Conservation (phyloP, 2,113 vertebrate genomes). For the Tragelaphus scriptus region DNA sequence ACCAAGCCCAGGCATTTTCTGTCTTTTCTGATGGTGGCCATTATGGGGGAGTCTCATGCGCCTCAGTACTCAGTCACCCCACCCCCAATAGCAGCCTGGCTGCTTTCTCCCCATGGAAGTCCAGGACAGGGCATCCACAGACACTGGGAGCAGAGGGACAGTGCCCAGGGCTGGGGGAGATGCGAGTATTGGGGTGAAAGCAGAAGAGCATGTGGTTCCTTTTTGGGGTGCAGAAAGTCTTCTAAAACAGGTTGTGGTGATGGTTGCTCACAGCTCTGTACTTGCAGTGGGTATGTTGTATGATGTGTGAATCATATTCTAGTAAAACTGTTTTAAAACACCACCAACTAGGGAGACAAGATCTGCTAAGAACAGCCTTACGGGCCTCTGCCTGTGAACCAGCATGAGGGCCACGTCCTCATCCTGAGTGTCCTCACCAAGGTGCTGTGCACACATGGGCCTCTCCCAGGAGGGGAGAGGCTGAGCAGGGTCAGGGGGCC, state of each 20-base stretch:
- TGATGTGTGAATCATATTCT: no score
- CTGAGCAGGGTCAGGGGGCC: not conserved
- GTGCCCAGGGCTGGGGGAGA: not conserved
- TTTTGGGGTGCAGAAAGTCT: not conserved
- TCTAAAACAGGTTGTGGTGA: not conserved
- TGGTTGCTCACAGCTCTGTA: not conserved
- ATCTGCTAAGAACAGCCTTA: not conserved
- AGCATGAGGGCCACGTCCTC: accelerated
- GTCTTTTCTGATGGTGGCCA: not conserved
- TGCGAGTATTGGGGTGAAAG: not conserved
- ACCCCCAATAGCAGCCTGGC: not conserved
- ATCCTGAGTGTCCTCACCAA: not conserved
- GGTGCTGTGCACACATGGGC: no score
- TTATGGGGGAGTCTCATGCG: not conserved
- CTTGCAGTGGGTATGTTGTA: no score
- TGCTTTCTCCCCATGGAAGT: not conserved
- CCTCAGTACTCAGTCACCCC: not conserved
- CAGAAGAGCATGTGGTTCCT: not conserved
- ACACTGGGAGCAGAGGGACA: accelerated
- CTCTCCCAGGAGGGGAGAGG: not conserved
- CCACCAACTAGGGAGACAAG: not conserved
- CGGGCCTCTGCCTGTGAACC: not conserved
- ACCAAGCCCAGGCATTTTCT: accelerated
- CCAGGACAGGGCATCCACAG: not conserved
- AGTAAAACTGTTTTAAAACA: not conserved